Base-by-base conservation (phyloP, 2,797 vertebrate species). In the Amblyopsis hoosieri region DNA sequence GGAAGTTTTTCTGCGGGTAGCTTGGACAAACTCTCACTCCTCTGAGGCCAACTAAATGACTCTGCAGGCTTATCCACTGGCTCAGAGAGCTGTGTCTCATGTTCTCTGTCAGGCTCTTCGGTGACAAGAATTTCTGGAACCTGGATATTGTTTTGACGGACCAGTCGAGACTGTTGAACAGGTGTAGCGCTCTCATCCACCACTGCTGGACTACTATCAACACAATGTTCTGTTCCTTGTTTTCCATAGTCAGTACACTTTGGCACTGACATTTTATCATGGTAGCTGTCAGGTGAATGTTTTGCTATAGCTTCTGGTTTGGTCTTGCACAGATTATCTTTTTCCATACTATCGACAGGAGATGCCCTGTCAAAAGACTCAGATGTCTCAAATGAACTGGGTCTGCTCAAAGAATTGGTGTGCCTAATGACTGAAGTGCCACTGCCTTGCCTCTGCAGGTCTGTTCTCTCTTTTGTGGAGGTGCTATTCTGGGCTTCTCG, bases 121-220 rank as follows among this genome's bases (percentile, higher is more conserved):
- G 98, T 99, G 67, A 99, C 98, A 70, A 99, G 84, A 78, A 99
- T 99, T 88, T 99, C 98, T 60, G 98, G 97, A 67, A 99, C 97
- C 78, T 98, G 97, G 75, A 99, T 98, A 74, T 98, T 98, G 81
- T 94, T 98, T 83, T 99, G 98, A 23, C 97, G 95, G 66, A 99
- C 95, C 0, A 99, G 93, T 51, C 95, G 94, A 0, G 92, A 96
- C 0, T 95, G 91, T 69, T 95, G 95, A 49, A 90, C 83, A 0
- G 92, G 89, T 0, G 69, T 19, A 0, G 82, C 85, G 66, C 81
- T 93, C 72, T 96, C 94, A 45, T 60, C 69, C 54, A 78, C 53
- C 53, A 69, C 67, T 64, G 80, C 53, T 63, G 71, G 58, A 48
- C 80, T 78, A 1, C 89, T 75, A 55, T 85, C 88, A 45, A 90